A percentile compares a stretch with the other conserved stretches of the same genome.
These are phyloP conservation scores for Malacoraja senta DNA, from an alignment of 2,797 vertebrate genomes.

Conservation along the genomic window DNA sequence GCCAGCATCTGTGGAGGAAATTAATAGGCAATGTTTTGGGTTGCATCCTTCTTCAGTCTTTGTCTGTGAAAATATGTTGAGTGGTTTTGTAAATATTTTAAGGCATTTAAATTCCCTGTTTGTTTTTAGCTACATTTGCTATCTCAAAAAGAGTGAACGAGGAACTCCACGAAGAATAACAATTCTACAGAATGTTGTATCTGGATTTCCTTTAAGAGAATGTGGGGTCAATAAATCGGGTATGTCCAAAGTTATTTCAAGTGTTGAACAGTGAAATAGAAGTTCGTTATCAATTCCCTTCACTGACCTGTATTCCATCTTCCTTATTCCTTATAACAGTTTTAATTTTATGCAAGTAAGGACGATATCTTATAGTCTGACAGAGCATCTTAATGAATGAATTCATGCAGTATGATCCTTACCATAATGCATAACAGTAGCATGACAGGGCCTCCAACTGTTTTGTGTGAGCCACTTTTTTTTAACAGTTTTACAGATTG, in stretches of 20 bases:
- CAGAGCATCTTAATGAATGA: not conserved
- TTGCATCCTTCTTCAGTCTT: no score
- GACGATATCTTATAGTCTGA: not conserved
- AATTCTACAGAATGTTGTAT: constrained; percentile 48
- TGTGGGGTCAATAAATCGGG: constrained; percentile 58
- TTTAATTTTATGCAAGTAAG: not conserved
- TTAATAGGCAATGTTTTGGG: no score
- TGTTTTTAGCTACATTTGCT: constrained; percentile 55
- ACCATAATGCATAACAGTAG: no score
- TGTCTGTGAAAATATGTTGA: no score
- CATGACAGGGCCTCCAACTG: no score
- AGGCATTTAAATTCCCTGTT: constrained; percentile 32
- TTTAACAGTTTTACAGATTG: not conserved
- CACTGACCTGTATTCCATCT: not conserved
- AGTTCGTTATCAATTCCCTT: not conserved
- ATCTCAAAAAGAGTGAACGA: constrained; percentile 53
- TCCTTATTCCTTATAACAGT: not conserved
- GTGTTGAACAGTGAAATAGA: not conserved
- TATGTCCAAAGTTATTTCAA: constrained; percentile 45
- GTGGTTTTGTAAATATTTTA: not conserved
- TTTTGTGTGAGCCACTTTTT: not conserved
- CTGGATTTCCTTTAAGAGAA: constrained; percentile 62
- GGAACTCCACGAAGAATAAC: constrained; percentile 57
- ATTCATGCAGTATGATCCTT: not conserved
- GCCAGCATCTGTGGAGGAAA: no score